Evolutionary conservation across 2,888 invertebrate species (phyloP).

Genomic region (Drosophila setosimentum): DNA sequence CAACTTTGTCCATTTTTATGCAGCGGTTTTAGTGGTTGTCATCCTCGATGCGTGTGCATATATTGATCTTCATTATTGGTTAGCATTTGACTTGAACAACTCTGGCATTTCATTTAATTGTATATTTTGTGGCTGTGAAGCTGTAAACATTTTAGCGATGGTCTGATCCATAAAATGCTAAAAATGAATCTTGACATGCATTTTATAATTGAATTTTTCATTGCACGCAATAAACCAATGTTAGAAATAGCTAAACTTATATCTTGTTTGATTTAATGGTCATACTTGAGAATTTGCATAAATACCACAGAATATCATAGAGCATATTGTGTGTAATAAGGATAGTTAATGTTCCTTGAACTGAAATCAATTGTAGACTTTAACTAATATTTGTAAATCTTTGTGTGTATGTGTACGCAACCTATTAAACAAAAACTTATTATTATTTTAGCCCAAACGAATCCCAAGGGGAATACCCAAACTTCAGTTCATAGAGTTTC

Average conservation of each 20-base stretch:
- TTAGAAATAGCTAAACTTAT: background rate
- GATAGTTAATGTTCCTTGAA: background rate
- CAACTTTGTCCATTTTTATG: conserved; percentile 65
- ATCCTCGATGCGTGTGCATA: conserved; percentile 24
- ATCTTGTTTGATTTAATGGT: background rate
- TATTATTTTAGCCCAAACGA: background rate
- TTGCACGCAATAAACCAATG: background rate
- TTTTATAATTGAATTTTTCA: background rate
- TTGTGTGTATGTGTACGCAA: background rate
- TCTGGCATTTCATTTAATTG: conserved; percentile 54
- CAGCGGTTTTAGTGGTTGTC: conserved; percentile 56
- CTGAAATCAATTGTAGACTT: background rate
- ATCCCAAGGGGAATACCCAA: background rate
- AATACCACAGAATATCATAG: background rate
- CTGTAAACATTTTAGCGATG: background rate
- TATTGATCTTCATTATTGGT: conserved; percentile 46
- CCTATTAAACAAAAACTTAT: background rate
- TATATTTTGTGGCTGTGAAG: conserved; percentile 23
- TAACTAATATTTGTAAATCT: background rate
- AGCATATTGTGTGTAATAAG: background rate
- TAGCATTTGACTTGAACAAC: conserved; percentile 49
- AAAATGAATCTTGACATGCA: background rate
- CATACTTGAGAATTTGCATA: background rate
- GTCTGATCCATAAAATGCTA: background rate
- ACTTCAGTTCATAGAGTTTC: background rate